Evolutionary conservation across 2,113 vertebrate genomes (phyloP), one percentile per base, ranked within the genome.

Genomic region (Seriola dumerili): DNA sequence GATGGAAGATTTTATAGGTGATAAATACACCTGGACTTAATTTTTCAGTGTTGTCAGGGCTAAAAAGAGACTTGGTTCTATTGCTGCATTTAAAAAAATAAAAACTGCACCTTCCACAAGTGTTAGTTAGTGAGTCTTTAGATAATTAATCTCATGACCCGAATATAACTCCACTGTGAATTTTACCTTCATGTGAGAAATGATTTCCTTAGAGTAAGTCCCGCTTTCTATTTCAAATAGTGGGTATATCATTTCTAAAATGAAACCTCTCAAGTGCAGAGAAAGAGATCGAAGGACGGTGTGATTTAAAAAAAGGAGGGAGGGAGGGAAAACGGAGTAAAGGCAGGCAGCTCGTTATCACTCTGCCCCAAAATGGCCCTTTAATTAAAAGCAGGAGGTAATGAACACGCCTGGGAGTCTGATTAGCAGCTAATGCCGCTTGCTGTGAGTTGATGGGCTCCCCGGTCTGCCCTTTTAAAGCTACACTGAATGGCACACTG

Each of bases 331-430:
- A 77, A 80, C 3, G 8, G 42, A 87, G 73, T 38, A 34, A 29
- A 72, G 67, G 21, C 62, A 72, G 81, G 76, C 57, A 65, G 75
- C 86, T 85, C 16, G 57, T 92, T 90, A 93, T 91, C 89, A 88
- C 82, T 54, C 57, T 9, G 76, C 89, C 80, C 83, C 76, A 84
- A 92, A 92, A 90, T 82, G 89, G 87, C 83, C 81, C 73, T 93
- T 93, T 93, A 91, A 94, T 94, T 93, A 93, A 94, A 93, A 94
- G 81, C 85, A 84, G 78, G 82, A 82, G 82, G 87, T 91, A 92
- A 94, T 93, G 88, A 93, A 92, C 72, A 84, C 77, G 23, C 83
- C 76, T 48, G 84, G 91, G 88, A 90, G 83, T 78, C 78, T 91
- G 89, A 92, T 94, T 92, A 91, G 90, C 46, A 82, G 87, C 86